Conservation (phyloP, 2,797 vertebrate species). For the Loris lydekkerianus region DNA sequence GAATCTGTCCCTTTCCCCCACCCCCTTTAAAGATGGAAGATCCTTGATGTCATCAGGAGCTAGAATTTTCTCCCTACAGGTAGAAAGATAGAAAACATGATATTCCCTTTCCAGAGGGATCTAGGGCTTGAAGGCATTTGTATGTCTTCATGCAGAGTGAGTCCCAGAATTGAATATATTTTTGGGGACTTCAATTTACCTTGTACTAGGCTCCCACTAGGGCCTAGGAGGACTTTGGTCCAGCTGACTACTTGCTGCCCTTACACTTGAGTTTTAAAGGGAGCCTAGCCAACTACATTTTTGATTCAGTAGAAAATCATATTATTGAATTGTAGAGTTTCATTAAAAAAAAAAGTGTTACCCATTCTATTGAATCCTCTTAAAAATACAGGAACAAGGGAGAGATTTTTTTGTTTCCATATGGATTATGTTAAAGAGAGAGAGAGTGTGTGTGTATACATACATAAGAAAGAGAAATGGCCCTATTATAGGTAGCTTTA, state of each 20-base stretch:
- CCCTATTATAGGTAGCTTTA: constrained; percentile 88
- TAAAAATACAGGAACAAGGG: constrained; percentile 81
- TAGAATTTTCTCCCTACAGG: not conserved
- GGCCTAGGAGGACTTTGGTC: constrained; percentile 69
- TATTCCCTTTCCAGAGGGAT: not conserved
- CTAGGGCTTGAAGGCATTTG: not conserved
- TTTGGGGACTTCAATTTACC: not conserved
- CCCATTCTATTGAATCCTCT: constrained; percentile 84
- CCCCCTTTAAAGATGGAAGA: not conserved
- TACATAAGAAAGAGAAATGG: constrained; percentile 82
- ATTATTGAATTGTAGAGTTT: constrained; percentile 85
- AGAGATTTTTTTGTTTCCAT: constrained; percentile 88
- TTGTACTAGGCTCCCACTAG: not conserved
- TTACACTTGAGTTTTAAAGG: constrained; percentile 80
- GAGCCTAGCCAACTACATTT: constrained; percentile 78
- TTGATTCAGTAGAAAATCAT: constrained; percentile 83
- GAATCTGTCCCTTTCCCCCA: not conserved
- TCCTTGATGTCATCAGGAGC: not conserved
- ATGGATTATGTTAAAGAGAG: constrained; percentile 89
- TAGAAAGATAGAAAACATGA: not conserved
- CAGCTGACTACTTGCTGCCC: constrained; percentile 71
- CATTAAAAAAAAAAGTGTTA: constrained; percentile 84
- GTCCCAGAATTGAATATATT: not conserved
- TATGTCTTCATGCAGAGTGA: not conserved
- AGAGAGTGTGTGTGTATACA: constrained; percentile 54